Evolutionary conservation across 2,888 invertebrate genomes (phyloP).

Genomic region (Dicyrtoma fusca): DNA sequence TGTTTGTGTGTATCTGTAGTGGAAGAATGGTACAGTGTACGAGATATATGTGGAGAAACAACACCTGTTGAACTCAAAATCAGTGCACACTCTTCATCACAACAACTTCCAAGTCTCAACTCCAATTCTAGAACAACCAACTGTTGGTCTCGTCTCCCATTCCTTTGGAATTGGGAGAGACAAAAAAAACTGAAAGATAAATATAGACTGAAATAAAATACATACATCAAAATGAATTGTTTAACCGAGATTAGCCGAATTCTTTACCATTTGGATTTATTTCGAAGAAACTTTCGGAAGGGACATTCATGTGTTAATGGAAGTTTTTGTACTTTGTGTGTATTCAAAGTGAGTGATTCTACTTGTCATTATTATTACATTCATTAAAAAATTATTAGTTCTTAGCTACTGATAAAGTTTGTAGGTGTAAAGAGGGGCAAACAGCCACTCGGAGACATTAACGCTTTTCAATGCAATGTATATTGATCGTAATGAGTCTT

Average conservation of each 20-base stretch:
- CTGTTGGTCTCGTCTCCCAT: too few relatives aligned
- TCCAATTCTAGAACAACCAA: constrained; percentile 1
- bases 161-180: too few relatives aligned
- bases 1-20: constrained; percentile 5
- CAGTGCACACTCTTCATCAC: constrained; percentile 14
- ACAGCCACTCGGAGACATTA: too few relatives aligned
- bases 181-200: background rate
- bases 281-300: constrained; percentile 50
- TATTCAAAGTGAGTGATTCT: constrained; percentile 47
- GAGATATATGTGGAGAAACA: background rate
- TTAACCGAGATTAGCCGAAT: constrained; percentile 48
- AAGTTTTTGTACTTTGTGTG: constrained; percentile 46
- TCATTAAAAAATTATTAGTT: too few relatives aligned
- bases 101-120: too few relatives aligned
- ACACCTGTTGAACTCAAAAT: constrained; percentile 34
- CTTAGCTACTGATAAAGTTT: too few relatives aligned
- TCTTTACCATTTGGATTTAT: constrained; percentile 53
- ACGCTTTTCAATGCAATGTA: too few relatives aligned
- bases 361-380: background rate
- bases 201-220: background rate
- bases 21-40: background rate
- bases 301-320: constrained; percentile 25
- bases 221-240: constrained; percentile 24
- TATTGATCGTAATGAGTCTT: too few relatives aligned
- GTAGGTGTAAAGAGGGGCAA: too few relatives aligned